These are phyloP conservation scores for Amblyornis subalaris DNA, from an alignment of 2,113 vertebrate species.

Conservation along the genomic window DNA sequence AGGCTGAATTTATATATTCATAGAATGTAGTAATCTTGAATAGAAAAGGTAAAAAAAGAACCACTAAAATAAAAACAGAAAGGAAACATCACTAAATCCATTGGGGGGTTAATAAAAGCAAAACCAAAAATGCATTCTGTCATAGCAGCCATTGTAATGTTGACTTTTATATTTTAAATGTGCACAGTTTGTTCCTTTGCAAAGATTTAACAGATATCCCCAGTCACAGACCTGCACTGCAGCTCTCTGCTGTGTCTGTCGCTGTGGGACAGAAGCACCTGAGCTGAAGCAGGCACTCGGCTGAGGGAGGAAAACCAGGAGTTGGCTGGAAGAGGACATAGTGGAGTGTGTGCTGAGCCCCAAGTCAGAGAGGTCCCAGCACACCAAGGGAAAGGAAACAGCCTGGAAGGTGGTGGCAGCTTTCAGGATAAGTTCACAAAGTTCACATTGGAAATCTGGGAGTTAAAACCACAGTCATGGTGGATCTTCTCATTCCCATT, in stretches of 20 bases:
- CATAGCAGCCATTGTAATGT: background rate
- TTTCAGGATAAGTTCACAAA: background rate
- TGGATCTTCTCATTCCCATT: background rate
- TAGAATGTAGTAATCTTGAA: background rate
- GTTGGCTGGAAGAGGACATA: background rate
- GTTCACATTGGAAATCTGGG: background rate
- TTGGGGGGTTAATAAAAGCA: background rate
- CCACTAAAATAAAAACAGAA: background rate
- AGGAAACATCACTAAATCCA: background rate
- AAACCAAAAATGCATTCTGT: background rate
- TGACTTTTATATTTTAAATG: background rate
- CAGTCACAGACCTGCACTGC: background rate
- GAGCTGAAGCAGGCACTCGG: background rate
- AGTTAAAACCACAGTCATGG: background rate
- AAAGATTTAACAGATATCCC: background rate
- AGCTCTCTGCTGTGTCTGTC: background rate
- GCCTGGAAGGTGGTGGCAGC: background rate
- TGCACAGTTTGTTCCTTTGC: background rate
- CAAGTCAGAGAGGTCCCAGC: background rate
- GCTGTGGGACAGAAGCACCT: background rate
- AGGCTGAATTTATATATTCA: background rate
- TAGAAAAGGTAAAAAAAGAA: background rate
- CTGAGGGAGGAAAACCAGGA: background rate
- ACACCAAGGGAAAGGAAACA: background rate
- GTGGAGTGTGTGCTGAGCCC: accelerated